A percentile compares a stretch with the other conserved stretches of the same genome.
These are phyloP conservation scores for Chamaetylas fuelleborni DNA, from an alignment of 2,113 vertebrate species.

Conservation along the genomic window DNA sequence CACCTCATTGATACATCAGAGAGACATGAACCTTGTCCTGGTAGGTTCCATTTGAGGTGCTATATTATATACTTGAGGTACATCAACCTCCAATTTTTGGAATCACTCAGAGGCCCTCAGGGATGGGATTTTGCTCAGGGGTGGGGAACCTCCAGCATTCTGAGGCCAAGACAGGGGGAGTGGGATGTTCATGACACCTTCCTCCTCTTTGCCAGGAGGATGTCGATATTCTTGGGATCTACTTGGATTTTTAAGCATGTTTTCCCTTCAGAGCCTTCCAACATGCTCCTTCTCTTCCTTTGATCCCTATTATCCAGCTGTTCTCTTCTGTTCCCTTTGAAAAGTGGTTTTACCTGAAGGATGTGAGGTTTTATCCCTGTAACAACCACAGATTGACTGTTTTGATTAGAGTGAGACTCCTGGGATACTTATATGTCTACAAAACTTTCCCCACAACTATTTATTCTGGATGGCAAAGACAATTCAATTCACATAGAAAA, in stretches of 20 bases:
- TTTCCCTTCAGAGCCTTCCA: not conserved
- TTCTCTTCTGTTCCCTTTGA: not conserved
- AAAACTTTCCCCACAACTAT: not conserved
- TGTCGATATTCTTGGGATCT: not conserved
- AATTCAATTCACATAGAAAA: not conserved
- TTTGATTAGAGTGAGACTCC: not conserved
- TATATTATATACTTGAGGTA: accelerated
- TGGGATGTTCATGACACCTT: not conserved
- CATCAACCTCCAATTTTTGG: not conserved
- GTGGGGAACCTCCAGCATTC: not conserved
- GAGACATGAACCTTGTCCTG: not conserved
- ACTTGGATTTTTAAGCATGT: accelerated
- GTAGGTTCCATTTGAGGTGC: not conserved
- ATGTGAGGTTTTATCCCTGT: not conserved
- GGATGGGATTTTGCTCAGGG: not conserved
- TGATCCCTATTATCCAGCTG: not conserved
- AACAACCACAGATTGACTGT: not conserved
- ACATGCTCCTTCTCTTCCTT: not conserved
- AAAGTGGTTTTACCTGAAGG: not conserved
- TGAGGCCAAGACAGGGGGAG: too few relatives aligned
- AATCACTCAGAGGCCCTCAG: not conserved
- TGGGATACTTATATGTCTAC: not conserved
- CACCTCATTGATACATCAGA: not conserved
- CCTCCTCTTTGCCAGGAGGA: not conserved
- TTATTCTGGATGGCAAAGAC: not conserved